Evolutionary conservation across 2,113 vertebrate genomes (phyloP).

Genomic region (Climacteris rufus): DNA sequence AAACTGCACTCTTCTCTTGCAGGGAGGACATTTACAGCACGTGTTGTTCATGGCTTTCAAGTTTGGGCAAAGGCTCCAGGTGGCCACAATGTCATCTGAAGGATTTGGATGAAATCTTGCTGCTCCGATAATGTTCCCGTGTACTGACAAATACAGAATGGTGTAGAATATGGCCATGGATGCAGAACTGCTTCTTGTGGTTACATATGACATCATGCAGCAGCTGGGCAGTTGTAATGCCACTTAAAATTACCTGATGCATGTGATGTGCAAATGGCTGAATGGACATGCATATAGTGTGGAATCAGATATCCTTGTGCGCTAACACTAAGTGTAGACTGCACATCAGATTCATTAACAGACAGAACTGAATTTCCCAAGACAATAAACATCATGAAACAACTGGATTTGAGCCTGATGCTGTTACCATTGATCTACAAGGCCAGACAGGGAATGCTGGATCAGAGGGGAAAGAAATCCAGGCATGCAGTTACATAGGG

Average conservation of each 20-base stretch:
- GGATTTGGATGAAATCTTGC: neutral
- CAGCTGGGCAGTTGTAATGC: neutral
- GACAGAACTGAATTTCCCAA: neutral
- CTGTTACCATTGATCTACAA: neutral
- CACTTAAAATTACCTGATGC: neutral
- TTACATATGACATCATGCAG: fast-evolving
- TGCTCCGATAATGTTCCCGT: neutral
- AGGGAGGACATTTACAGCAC: fast-evolving
- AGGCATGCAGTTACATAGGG: neutral
- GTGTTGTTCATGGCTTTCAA: neutral
- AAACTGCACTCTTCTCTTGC: neutral
- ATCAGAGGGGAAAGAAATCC: neutral
- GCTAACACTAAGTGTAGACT: neutral
- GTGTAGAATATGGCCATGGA: neutral
- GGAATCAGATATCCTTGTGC: neutral
- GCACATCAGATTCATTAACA: neutral
- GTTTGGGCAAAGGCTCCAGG: neutral
- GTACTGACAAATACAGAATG: neutral
- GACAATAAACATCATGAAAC: neutral
- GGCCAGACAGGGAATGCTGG: neutral
- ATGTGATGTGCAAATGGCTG: neutral
- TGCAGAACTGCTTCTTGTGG: neutral
- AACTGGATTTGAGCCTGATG: neutral
- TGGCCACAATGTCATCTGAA: neutral
- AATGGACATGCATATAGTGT: fast-evolving